Percentiles rank a stretch among this genome's conserved stretches.
Conservation (phyloP, 2,797 vertebrate genomes). For the Taenioides sp. region DNA sequence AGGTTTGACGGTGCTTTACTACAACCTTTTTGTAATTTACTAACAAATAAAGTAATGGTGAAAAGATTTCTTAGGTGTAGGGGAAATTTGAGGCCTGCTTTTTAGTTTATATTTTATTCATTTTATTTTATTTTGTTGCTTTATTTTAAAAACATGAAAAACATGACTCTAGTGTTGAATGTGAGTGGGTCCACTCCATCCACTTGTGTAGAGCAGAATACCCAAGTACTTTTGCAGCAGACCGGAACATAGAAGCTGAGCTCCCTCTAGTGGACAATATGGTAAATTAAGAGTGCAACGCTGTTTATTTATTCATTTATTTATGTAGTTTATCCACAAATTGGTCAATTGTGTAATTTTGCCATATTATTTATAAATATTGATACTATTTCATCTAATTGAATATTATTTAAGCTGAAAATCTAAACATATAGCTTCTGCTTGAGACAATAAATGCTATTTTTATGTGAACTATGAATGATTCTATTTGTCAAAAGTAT, state of each 20-base stretch:
- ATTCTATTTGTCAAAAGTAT: slow-evolving; percentile 6
- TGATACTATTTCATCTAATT: neutral
- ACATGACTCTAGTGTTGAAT: neutral
- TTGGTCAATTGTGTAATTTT: neutral
- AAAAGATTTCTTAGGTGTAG: neutral
- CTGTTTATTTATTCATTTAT: neutral
- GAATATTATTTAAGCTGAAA: no score
- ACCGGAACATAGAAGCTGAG: slow-evolving; percentile 26
- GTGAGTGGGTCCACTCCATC: neutral
- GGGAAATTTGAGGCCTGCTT: neutral
- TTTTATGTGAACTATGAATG: neutral
- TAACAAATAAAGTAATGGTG: neutral
- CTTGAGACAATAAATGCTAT: no score
- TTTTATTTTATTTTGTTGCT: neutral
- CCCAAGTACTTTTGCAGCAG: neutral
- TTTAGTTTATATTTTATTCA: neutral
- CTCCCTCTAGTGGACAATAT: slow-evolving; percentile 50
- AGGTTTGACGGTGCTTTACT: no score
- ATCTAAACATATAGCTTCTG: no score
- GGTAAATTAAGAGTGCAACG: no score
- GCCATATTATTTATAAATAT: neutral
- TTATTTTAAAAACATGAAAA: neutral
- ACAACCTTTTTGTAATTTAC: neutral
- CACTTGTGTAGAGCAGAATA: neutral
- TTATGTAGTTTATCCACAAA: neutral